These are phyloP conservation scores for Oplegnathus fasciatus DNA, from an alignment of 2,113 vertebrate genomes.

Conservation along the genomic window DNA sequence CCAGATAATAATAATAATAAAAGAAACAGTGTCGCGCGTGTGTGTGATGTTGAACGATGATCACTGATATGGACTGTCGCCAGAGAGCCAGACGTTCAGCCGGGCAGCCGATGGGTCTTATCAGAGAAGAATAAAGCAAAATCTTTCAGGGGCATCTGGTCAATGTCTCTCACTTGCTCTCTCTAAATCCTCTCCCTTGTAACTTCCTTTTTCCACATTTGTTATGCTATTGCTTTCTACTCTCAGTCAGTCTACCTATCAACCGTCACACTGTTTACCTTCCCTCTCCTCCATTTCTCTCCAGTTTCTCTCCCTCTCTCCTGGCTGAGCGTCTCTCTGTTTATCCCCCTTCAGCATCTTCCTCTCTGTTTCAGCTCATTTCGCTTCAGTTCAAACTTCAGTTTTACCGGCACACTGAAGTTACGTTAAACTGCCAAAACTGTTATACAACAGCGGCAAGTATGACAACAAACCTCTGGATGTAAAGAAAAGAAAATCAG, in stretches of 20 bases:
- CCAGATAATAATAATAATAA: background rate
- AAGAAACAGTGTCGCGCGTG: background rate
- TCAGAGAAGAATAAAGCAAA: background rate
- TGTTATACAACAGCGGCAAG: background rate
- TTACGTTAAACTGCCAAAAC: background rate
- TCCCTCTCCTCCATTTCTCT: background rate
- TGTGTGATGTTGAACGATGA: background rate
- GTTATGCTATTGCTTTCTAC: background rate
- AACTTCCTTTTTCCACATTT: background rate
- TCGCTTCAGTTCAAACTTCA: background rate
- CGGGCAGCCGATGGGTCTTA: background rate
- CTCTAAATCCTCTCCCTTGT: background rate
- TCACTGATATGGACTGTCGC: slow-evolving; percentile 8
- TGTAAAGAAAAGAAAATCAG: background rate
- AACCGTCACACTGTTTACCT: background rate
- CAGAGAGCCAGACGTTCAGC: background rate
- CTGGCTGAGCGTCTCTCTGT: background rate
- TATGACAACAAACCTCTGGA: background rate
- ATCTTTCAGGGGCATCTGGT: background rate
- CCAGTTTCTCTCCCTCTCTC: background rate
- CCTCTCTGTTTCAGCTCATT: slow-evolving; percentile 2
- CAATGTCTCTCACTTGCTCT: background rate
- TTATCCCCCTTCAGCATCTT: background rate
- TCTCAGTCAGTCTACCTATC: background rate
- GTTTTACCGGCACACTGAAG: background rate